Conservation (phyloP, 2,888 invertebrate genomes). For the Andricus quercusramuli region DNA sequence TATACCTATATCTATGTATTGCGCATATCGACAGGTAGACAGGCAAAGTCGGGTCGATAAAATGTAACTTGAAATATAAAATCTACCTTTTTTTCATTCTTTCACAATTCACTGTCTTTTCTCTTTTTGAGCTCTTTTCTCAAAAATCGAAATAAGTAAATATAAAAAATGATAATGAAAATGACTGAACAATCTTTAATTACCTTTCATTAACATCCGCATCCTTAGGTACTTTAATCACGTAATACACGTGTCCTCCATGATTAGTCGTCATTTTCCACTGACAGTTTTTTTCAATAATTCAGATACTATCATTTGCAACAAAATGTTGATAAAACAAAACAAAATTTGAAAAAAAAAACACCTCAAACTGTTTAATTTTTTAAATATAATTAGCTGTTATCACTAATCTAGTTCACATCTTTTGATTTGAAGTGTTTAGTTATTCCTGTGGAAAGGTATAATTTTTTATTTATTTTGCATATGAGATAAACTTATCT, state of each 20-base stretch:
- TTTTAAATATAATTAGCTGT: neutral
- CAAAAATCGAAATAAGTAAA: neutral
- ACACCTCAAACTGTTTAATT: slow-evolving; percentile 21
- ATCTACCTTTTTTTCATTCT: neutral
- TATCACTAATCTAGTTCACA: neutral
- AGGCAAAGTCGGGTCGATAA: slow-evolving; percentile 20
- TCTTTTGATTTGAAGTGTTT: neutral
- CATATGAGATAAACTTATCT: neutral
- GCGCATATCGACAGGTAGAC: neutral
- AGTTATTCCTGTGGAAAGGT: neutral
- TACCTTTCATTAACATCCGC: slow-evolving; percentile 77
- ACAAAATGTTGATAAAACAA: neutral
- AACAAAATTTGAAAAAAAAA: neutral
- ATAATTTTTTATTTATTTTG: neutral
- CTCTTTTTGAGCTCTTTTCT: neutral
- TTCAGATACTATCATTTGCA: neutral
- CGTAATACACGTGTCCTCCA: slow-evolving; percentile 86
- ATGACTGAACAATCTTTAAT: slow-evolving; percentile 43
- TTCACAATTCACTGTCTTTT: neutral
- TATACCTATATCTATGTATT: no score
- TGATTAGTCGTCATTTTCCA: slow-evolving; percentile 81
- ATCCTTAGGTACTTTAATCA: slow-evolving; percentile 83
- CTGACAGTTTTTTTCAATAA: slow-evolving; percentile 23
- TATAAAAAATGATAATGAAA: neutral
- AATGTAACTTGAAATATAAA: no score